A percentile compares a stretch with the other conserved stretches of the same genome.
phyloP scores from a whole-genome alignment of 2,113 vertebrate genomes.

The Elachura formosa region DNA sequence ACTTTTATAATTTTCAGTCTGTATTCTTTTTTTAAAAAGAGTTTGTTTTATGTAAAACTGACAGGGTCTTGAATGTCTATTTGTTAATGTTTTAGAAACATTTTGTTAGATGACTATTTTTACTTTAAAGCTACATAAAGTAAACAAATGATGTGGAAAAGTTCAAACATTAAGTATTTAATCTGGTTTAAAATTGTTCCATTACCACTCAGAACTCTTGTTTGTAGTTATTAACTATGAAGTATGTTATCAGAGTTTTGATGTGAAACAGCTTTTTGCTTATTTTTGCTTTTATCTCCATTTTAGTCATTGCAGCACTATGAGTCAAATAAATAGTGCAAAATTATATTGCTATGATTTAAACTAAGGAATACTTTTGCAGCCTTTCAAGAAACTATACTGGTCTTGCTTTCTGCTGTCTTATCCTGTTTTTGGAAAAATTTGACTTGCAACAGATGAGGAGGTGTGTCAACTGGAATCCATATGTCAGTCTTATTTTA shows the following conservation, averaged over 20 bases:
- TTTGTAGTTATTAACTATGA: background rate
- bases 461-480: background rate
- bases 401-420: background rate
- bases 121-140: background rate
- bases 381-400: background rate
- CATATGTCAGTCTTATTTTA: background rate
- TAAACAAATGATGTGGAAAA: background rate
- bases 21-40: fast-evolving
- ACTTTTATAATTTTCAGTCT: background rate
- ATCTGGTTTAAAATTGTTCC: background rate
- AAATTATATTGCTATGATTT: background rate
- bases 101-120: background rate
- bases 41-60: background rate
- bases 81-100: background rate
- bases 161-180: background rate
- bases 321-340: background rate
- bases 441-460: background rate
- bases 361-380: background rate
- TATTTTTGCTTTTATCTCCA: background rate
- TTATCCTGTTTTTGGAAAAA: background rate
- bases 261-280: background rate
- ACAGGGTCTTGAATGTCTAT: background rate
- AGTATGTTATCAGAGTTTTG: background rate
- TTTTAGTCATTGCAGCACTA: background rate
- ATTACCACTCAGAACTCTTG: background rate